These are phyloP conservation scores for Macrochelys suwanniensis DNA, from an alignment of 2,797 vertebrate species.

Conservation along the genomic window DNA sequence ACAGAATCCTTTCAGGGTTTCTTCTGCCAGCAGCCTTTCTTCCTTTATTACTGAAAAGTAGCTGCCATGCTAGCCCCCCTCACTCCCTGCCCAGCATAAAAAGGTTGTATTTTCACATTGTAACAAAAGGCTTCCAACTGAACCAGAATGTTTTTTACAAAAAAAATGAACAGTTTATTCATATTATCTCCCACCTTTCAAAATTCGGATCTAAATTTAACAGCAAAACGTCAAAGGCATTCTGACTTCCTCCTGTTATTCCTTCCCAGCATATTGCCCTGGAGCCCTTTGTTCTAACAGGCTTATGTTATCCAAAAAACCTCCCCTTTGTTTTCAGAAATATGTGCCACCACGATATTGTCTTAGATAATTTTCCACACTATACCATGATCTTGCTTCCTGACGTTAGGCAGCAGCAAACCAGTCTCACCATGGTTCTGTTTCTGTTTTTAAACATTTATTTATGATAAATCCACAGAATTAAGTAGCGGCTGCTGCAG, in stretches of 20 bases:
- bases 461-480: not conserved
- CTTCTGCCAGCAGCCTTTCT: not conserved
- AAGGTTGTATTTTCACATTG: not conserved
- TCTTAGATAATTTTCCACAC: not conserved
- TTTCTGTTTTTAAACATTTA: not conserved
- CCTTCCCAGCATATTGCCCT: not conserved
- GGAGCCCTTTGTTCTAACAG: not conserved
- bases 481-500: not conserved
- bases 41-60: constrained; percentile 13
- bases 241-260: not conserved
- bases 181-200: not conserved
- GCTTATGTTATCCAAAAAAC: not conserved
- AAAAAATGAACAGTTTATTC: not conserved
- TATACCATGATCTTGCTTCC: not conserved
- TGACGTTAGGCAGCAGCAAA: not conserved
- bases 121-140: not conserved
- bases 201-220: constrained; percentile 1
- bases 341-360: not conserved
- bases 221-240: not conserved
- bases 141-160: not conserved
- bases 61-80: accelerated
- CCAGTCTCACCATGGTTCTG: not conserved
- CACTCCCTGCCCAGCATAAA: not conserved
- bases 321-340: not conserved
- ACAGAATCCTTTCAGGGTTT: not conserved